phyloP scores from a whole-genome alignment of 2,888 invertebrate genomes.

The Zygaena filipendulae region DNA sequence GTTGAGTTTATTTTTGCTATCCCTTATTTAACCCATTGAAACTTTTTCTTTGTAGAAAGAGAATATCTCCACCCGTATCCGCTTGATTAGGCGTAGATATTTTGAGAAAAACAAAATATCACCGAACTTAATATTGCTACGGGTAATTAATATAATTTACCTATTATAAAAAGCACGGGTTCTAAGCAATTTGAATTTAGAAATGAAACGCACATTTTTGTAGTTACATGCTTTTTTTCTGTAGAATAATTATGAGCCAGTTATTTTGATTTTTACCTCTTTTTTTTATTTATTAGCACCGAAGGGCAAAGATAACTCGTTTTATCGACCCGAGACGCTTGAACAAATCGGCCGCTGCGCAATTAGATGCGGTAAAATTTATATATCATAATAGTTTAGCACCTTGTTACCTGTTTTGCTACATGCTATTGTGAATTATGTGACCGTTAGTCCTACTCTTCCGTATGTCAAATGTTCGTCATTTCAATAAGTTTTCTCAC shows the following conservation, averaged over 20 bases:
- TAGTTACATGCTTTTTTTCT: too few relatives aligned
- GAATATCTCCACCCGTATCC: constrained; percentile 53
- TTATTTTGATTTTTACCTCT: constrained; percentile 8
- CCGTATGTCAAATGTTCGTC: too few relatives aligned
- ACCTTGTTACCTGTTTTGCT: constrained; percentile 38
- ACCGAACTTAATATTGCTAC: constrained; percentile 41
- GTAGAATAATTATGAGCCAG: too few relatives aligned
- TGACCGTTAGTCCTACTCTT: constrained; percentile 15
- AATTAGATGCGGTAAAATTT: constrained; percentile 53
- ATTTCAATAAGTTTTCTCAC: not conserved
- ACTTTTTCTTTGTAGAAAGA: constrained; percentile 58
- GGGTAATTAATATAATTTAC: constrained; percentile 50
- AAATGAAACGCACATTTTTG: too few relatives aligned
- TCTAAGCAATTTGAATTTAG: too few relatives aligned
- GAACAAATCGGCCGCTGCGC: constrained; percentile 52
- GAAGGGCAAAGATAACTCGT: constrained; percentile 59
- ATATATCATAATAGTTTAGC: constrained; percentile 27
- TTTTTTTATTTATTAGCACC: constrained; percentile 48
- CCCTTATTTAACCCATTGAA: constrained; percentile 20
- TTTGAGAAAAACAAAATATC: constrained; percentile 62
- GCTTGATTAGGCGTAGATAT: constrained; percentile 64
- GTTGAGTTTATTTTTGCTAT: constrained; percentile 23
- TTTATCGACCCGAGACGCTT: constrained; percentile 60
- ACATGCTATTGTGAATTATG: constrained; percentile 30
- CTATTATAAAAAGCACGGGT: too few relatives aligned